phyloP scores from a whole-genome alignment of 2,797 vertebrate genomes.

The Monodelphis domestica region DNA sequence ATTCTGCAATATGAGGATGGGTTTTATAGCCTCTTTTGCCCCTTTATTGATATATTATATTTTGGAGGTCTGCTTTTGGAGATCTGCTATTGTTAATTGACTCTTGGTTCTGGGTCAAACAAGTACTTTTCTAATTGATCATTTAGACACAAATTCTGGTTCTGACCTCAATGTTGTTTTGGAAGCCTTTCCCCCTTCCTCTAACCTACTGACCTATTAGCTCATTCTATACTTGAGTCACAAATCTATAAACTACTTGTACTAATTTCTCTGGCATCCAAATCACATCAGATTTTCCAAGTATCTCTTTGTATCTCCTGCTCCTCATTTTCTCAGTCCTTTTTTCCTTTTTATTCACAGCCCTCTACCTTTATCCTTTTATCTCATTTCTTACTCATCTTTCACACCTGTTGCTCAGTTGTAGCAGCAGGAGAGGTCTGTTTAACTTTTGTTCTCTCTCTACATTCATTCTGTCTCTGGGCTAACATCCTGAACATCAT shows the following conservation, averaged over 20 bases:
- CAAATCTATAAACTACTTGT: not conserved
- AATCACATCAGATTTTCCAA: not conserved
- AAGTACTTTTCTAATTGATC: not conserved
- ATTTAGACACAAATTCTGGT: not conserved
- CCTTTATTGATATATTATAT: not conserved
- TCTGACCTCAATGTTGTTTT: not conserved
- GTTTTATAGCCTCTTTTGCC: not conserved
- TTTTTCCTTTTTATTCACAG: not conserved
- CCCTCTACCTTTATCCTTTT: not conserved
- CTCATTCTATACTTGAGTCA: not conserved
- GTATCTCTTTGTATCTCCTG: not conserved
- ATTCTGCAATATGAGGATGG: not conserved
- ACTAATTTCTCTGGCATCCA: not conserved
- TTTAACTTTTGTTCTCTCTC: not conserved
- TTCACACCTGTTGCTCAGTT: not conserved
- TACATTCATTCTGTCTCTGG: not conserved
- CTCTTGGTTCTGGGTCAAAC: not conserved
- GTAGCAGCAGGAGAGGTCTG: not conserved
- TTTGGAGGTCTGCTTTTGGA: not conserved
- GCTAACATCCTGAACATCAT: not conserved
- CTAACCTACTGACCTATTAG: not conserved
- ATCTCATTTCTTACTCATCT: not conserved
- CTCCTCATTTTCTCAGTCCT: not conserved
- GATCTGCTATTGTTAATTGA: not conserved
- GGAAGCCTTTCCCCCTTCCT: not conserved